Evolutionary conservation across 2,888 invertebrate species (phyloP).

Genomic region (Heteromyza rotundicornis): DNA sequence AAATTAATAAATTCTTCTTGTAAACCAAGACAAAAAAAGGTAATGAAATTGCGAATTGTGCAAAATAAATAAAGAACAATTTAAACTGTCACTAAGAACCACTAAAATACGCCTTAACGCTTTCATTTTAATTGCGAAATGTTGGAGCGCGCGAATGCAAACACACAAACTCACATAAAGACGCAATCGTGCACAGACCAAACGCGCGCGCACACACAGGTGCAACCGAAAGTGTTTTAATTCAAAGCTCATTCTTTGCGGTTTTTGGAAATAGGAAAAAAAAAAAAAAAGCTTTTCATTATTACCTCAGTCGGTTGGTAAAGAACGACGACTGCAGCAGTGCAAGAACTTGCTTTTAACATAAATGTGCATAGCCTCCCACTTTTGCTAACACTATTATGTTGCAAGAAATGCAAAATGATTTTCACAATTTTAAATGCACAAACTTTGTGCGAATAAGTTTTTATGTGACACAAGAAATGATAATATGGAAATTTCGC

Average conservation of each 20-base stretch:
- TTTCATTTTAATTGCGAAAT: neutral
- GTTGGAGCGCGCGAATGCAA: neutral
- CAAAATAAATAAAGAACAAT: too few relatives aligned
- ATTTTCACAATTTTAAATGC: too few relatives aligned
- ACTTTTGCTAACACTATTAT: too few relatives aligned
- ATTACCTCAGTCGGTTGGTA: constrained; percentile 19
- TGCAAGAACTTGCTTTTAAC: neutral
- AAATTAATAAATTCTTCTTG: too few relatives aligned
- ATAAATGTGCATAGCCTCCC: neutral
- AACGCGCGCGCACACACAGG: neutral
- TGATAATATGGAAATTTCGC: too few relatives aligned
- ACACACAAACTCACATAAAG: neutral
- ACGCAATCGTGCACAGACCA: neutral
- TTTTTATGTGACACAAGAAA: too few relatives aligned
- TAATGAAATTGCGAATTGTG: too few relatives aligned
- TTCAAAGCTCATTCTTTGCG: constrained; percentile 15
- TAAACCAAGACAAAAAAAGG: too few relatives aligned
- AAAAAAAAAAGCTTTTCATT: constrained; percentile 18
- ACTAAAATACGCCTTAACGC: neutral
- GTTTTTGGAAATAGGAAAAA: too few relatives aligned
- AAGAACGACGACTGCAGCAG: neutral
- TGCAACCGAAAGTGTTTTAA: neutral
- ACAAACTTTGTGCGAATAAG: too few relatives aligned
- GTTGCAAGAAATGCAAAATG: too few relatives aligned
- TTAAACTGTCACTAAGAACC: neutral